A percentile compares a stretch with the other conserved stretches of the same genome.
Conservation (phyloP, 2,888 invertebrate genomes). For the Diachrysia chrysitis region DNA sequence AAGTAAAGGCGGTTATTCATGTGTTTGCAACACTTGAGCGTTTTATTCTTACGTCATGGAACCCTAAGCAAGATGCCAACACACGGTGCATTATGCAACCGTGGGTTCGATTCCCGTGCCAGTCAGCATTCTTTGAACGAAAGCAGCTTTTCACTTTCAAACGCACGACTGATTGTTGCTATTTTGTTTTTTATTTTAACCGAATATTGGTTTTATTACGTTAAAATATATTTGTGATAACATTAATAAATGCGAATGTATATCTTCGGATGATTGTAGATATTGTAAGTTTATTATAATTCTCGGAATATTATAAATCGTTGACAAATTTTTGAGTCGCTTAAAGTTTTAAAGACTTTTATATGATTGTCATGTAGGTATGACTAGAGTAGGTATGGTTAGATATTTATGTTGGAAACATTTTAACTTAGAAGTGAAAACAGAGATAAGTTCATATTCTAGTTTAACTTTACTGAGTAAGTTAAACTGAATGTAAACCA, state of each 20-base stretch:
- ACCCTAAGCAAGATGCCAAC: slow-evolving; percentile 25
- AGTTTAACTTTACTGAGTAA: background rate
- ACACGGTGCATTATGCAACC: slow-evolving; percentile 54
- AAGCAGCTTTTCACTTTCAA: slow-evolving; percentile 80
- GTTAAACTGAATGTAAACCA: slow-evolving; percentile 4
- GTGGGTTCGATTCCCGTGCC: slow-evolving; percentile 72
- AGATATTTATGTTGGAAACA: no score
- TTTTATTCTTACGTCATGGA: slow-evolving; percentile 11
- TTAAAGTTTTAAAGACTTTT: no score
- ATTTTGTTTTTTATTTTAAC: slow-evolving; percentile 30
- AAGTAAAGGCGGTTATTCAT: background rate
- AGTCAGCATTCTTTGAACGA: slow-evolving; percentile 77
- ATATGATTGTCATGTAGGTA: no score
- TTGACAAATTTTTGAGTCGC: no score
- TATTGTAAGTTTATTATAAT: no score
- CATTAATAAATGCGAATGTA: no score
- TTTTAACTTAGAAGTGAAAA: background rate
- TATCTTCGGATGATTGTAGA: no score
- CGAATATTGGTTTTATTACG: background rate
- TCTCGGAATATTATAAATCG: no score
- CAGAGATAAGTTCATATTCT: background rate
- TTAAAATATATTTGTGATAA: background rate
- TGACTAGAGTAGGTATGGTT: no score
- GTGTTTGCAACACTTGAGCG: background rate
- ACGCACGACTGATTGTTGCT: slow-evolving; percentile 72